Evolutionary conservation across 2,888 invertebrate species (phyloP).

Genomic region (Venusia cambrica): DNA sequence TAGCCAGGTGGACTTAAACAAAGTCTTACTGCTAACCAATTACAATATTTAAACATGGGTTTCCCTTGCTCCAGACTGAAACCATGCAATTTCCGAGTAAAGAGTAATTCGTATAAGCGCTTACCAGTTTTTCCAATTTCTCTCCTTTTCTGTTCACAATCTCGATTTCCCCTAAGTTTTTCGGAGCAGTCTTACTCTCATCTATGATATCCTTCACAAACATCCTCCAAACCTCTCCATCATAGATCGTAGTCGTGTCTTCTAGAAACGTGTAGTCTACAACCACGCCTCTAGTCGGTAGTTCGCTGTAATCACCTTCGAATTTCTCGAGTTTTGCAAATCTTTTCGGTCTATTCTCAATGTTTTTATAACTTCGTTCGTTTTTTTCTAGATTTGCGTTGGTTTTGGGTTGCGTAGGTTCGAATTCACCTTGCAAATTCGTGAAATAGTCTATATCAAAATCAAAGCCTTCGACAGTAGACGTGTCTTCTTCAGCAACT

Average conservation of each 20-base stretch:
- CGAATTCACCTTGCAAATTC: conserved; percentile 39
- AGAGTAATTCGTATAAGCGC: conserved; percentile 14
- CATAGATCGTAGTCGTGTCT: conserved; percentile 29
- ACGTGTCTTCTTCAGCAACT: conserved; percentile 42
- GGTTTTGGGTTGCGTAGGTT: conserved; percentile 34
- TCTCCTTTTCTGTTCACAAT: conserved; percentile 33
- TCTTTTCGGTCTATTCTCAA: conserved; percentile 34
- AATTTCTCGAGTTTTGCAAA: conserved; percentile 32
- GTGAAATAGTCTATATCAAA: conserved; percentile 44
- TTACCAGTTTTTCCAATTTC: conserved; percentile 33
- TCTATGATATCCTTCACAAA: conserved; percentile 48
- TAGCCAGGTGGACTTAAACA: too few relatives aligned
- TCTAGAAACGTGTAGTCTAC: conserved; percentile 56
- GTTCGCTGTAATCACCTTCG: conserved; percentile 41
- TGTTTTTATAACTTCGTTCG: conserved; percentile 41
- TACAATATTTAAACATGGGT: too few relatives aligned
- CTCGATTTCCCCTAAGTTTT: conserved; percentile 47
- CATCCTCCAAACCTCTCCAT: conserved; percentile 28
- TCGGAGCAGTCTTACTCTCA: conserved; percentile 48
- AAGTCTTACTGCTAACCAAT: too few relatives aligned
- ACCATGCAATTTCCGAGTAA: neutral
- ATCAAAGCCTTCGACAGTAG: conserved; percentile 38
- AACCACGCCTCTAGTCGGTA: conserved; percentile 37
- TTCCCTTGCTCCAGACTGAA: too few relatives aligned
- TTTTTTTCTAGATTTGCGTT: conserved; percentile 31